Evolutionary conservation across 2,113 vertebrate genomes (phyloP), one percentile per base, ranked within the genome.

Genomic region (Rhinolophus sinicus): DNA sequence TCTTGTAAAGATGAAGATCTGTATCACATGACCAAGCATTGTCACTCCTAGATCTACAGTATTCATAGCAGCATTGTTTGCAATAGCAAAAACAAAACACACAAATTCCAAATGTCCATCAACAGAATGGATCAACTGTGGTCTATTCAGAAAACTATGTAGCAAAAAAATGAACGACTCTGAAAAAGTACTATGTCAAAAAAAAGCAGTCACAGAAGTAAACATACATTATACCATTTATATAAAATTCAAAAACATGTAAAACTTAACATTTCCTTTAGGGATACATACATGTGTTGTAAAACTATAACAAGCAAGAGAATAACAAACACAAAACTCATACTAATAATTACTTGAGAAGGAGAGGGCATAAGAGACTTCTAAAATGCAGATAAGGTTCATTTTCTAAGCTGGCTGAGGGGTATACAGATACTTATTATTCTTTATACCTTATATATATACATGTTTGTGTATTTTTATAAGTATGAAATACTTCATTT

Each of bases 181-280:
- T 40, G 22, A 62, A 73, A 93, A 96, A 89, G 58, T 38, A 72
- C 52, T 76, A 95, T 65, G 58, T 6, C 64, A 16, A 78, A 94
- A 73, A 73, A 92, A 80, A 76, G n/a, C 58, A 92, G 62, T 88
- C 82, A 92, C 30, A 96, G 30, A 96, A 78, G 33, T 85, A 85
- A 93, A 88, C 47, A 91, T 40, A 91, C 40, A 69, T 75, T 94
- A 88, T 60, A 28, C 8, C 30, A 89, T 92, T 95, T 94, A 92
- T 92, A 96, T 93, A 97, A 94, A 97, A 95, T 96, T 94, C 77
- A 86, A 95, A 97, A 97, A 70, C 70, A 90, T 86, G 97, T 22
- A 96, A 95, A 97, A 97, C 28, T 95, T 92, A 96, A 89, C 78
- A 86, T 56, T 90, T 75, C 47, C 33, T 38, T 93, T 92, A 80